These are phyloP conservation scores for Nowickia ferox DNA, from an alignment of 2,888 invertebrate genomes.

Conservation along the genomic window DNA sequence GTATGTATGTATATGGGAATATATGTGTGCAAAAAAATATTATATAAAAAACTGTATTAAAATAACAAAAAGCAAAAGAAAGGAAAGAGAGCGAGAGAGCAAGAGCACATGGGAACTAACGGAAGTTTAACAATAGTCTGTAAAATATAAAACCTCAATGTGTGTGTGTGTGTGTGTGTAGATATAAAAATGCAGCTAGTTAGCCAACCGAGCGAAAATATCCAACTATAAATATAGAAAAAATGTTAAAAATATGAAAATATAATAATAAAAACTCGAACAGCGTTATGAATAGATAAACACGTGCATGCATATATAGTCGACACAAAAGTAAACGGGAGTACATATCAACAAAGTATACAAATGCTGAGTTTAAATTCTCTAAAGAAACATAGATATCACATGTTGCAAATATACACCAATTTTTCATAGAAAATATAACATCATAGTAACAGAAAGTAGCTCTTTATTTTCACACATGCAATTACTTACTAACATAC, in stretches of 20 bases:
- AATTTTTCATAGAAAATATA: slow-evolving; percentile 4
- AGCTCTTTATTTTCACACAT: slow-evolving; percentile 29
- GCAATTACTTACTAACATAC: background rate
- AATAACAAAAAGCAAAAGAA: slow-evolving; percentile 62
- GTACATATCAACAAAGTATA: slow-evolving; percentile 39
- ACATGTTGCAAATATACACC: slow-evolving; percentile 25
- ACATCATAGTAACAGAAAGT: slow-evolving; percentile 31
- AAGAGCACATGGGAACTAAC: background rate
- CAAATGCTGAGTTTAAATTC: slow-evolving; percentile 46
- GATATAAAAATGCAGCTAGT: slow-evolving; percentile 37
- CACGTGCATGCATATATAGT: background rate
- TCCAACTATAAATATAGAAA: slow-evolving; percentile 9
- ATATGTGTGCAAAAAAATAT: slow-evolving; percentile 57
- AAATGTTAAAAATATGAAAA: slow-evolving; percentile 37
- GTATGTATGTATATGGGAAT: background rate
- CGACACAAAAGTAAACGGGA: slow-evolving; percentile 33
- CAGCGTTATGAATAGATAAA: slow-evolving; percentile 60
- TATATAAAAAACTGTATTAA: slow-evolving; percentile 57
- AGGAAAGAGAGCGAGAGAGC: background rate
- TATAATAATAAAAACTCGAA: slow-evolving; percentile 41
- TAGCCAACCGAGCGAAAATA: slow-evolving; percentile 57
- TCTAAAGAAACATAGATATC: slow-evolving; percentile 53
- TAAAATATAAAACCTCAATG: background rate
- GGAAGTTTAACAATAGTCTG: slow-evolving; percentile 23
- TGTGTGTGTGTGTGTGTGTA: background rate